Evolutionary conservation across 1,140 invertebrate genomes (phyloP), one percentile per base, ranked within the genome.

Genomic region (Phortica variegata): DNA sequence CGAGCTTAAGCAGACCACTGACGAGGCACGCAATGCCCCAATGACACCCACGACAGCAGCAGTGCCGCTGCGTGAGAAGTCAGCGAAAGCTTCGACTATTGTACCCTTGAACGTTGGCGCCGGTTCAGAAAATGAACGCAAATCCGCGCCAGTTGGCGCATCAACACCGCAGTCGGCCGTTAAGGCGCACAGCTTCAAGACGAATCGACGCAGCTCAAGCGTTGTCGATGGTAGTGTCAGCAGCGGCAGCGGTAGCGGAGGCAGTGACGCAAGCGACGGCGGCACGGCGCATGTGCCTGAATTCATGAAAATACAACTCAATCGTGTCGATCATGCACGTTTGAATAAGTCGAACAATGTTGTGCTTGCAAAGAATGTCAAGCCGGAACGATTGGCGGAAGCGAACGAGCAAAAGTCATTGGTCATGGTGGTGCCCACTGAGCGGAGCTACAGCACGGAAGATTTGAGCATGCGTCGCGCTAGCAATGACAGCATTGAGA

Each of bases 221-320:
- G 50, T 54, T 15, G 49, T 52, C 10, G 26, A 18, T 8, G n/a
- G 19, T 26, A 26, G 23, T 13, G 33, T 6, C n/a, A n/a, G 19
- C 20, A 37, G 3, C 15, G 29, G 18, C 15, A 39, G 15, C 13
- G 1, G 20, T 47, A n/a, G n/a, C n/a, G 40, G 54, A 59, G 8
- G 26, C 32, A 16, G 29, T 10, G 33, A 21, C n/a, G 9, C 36
- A 16, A 15, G 9, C 9, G 20, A 6, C 10, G 13, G n/a, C n/a
- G 31, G 31, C 3, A 5, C 13, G 12, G 43, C 3, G 29, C 31
- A 2, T 5, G 78, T 86, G n/a, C 85, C 85, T 2, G 85, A 87
- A 73, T 87, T 87, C 62, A 76, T 87, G 54, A 82, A 85, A 54
- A 84, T 86, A 39, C 85, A 86, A 62, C 60, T 87, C 38, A 86